These are phyloP conservation scores for Argyrosomus regius DNA, from an alignment of 2,797 vertebrate genomes.

Conservation along the genomic window DNA sequence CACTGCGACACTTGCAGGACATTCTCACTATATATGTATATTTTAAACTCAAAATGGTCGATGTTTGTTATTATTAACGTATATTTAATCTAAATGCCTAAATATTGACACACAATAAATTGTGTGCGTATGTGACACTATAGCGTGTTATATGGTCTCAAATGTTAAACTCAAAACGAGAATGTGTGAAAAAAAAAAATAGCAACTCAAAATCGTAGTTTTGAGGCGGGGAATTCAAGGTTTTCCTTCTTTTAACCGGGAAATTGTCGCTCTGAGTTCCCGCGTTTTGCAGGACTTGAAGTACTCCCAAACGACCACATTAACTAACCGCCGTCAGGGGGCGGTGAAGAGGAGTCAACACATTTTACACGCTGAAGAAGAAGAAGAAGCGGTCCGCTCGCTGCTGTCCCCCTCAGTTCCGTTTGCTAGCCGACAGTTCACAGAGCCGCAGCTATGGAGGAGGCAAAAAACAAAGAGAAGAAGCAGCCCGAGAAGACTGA, in stretches of 20 bases:
- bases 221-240: not conserved
- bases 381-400: slow-evolving; percentile 40
- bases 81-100: not conserved
- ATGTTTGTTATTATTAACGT: not conserved
- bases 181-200: not conserved
- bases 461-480: slow-evolving; percentile 86
- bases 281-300: slow-evolving; percentile 9
- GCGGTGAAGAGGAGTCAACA: not conserved
- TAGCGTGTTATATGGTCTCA: not conserved
- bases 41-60: no score
- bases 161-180: not conserved
- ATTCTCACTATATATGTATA: no score
- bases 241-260: not conserved
- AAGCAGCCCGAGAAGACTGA: slow-evolving; percentile 83
- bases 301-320: not conserved
- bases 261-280: rapidly evolving
- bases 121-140: not conserved
- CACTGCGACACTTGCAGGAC: no score
- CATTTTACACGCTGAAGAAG: slow-evolving; percentile 21
- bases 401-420: slow-evolving; percentile 32
- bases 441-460: slow-evolving; percentile 82
- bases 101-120: not conserved
- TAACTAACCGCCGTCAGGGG: slow-evolving; percentile 25
- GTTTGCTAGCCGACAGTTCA: slow-evolving; percentile 48
- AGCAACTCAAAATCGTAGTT: not conserved